Base-by-base conservation (phyloP, 2,113 vertebrate species). In the Isichthys henryi region DNA sequence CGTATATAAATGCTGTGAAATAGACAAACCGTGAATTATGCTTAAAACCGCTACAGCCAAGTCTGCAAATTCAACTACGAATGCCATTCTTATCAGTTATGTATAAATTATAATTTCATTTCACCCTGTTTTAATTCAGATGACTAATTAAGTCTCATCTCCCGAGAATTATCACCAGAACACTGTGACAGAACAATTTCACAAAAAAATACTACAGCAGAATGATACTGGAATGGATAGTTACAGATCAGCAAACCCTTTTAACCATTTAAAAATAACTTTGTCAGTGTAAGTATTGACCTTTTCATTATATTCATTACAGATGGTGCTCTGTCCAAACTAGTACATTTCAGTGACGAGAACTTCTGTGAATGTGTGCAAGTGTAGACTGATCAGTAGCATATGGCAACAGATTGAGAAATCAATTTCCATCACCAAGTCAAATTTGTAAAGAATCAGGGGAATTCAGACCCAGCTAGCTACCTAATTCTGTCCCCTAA, bases 81-180 rank as follows among this genome's bases (percentile, higher is more conserved):
- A 87, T 87, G 48, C 6, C 49, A 87, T 39, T 52, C 50, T 87
- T 87, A 53, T 53, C 85, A 35, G 27, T 35, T 53, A 35, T 53
- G 27, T 39, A 27, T 87, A 35, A 87, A 50, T 87, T 87, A 35
- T 53, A 48, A 52, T 86, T 50, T 5, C 23, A 49, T 86, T 53
- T 27, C 27, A 19, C 17, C n/a, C 49, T 53, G 15, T 87, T 11
- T 53, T 53, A 53, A 35, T 53, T 87, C 48, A 87, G 50, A 87
- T 87, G 48, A 87, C 50, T 53, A 48, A 84, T 84, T 84, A 84
- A n/a, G 39, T 13, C 45, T 87, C 84, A 87, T 87, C 49, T 53
- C n/a, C 50, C 9, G 23, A 56, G 50, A 84, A 84, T 48, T 46
- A 84, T 84, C 45, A 84, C 39, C 82, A 46, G 39, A 84, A 84